Conservation (phyloP, 1,140 invertebrate genomes). For the Drosophila virilis region DNA sequence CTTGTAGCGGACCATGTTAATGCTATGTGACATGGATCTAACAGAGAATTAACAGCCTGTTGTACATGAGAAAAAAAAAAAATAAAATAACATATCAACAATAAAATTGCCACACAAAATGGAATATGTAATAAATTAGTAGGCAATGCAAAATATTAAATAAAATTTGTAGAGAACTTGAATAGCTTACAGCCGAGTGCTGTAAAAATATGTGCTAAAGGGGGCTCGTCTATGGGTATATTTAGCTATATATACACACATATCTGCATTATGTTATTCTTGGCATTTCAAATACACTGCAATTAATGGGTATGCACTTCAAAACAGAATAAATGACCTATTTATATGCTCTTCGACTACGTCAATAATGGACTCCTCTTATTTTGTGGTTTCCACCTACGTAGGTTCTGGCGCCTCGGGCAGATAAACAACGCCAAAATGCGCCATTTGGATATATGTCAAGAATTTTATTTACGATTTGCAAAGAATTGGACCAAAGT, state of each 20-base stretch:
- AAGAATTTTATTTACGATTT: constrained; percentile 62
- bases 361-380: constrained; percentile 38
- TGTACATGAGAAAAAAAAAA: background rate
- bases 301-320: background rate
- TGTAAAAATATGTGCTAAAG: background rate
- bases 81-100: constrained; percentile 6
- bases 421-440: constrained; percentile 31
- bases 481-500: constrained; percentile 51
- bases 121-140: constrained; percentile 49
- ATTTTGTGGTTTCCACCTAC: background rate
- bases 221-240: constrained; percentile 27
- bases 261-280: background rate
- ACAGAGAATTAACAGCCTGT: constrained; percentile 10
- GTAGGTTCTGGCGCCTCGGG: constrained; percentile 2
- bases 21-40: constrained; percentile 42
- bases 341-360: constrained; percentile 35
- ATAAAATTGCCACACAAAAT: constrained; percentile 22
- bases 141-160: constrained; percentile 23
- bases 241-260: background rate
- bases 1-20: constrained; percentile 46
- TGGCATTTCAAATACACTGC: constrained; percentile 3
- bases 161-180: background rate
- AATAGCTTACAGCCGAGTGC: background rate
- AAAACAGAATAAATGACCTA: constrained; percentile 1
- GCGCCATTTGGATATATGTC: constrained; percentile 57